Base-by-base conservation (phyloP, 2,888 invertebrate genomes). In the Germaria angustata region DNA sequence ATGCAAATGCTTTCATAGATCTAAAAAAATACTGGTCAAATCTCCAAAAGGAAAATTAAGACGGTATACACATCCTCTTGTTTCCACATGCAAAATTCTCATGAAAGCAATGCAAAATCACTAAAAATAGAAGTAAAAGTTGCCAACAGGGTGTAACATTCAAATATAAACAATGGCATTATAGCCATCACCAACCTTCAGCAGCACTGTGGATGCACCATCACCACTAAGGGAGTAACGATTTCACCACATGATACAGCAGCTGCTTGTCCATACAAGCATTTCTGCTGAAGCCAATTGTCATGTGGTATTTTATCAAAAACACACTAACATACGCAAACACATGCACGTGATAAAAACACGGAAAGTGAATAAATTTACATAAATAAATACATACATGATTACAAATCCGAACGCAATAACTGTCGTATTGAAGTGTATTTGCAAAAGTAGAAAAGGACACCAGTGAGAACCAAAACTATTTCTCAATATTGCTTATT, bases 201-300 rank as follows among this genome's bases (percentile, higher is more conserved):
- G 61, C 32, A 73, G 17, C 53, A 34, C 65, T 22, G 57, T 13
- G 13, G 24, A 28, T 1, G 17, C 7, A 34, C 68, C 72, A 73
- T 9, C 11, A 9, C 32, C 75, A 57, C 46, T 49, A 68, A 53
- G 46, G 39, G 13, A 66, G 57, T 57, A 68, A 49, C 28, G 28
- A 28, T 6, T 6, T 28, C 4, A 28, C 28, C 28, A 6, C 28
- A 28, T 46, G 57, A 68, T 0, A 51, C 44, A 73, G 32, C 63
- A 65, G 41, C 44, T 63, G 73, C 44, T 69, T 36, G 68, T 63
- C 36, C 57, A 39, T 71, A n/a, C n/a, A n/a, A n/a, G n/a, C n/a
- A 76, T 22, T 71, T 63, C 34, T 15, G 11, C 59, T 59, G 20
- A 49, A 53, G 51, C 76, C 51, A 57, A 81, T 81, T 81, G 76